Conservation (phyloP, 1,140 invertebrate genomes). For the Trialeurodes vaporariorum region DNA sequence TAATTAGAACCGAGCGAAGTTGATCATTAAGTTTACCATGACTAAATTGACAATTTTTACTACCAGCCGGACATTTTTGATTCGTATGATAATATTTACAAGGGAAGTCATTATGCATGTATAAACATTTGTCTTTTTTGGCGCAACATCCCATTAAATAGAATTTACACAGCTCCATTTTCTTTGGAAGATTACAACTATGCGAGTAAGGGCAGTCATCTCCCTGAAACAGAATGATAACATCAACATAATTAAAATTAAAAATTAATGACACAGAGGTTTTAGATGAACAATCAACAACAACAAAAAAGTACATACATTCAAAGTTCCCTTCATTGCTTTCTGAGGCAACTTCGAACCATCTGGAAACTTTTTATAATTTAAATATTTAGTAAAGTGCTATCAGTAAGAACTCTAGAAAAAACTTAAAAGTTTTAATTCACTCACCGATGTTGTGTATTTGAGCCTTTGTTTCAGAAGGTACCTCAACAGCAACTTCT, state of each 20-base stretch:
- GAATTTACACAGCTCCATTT: constrained; percentile 93
- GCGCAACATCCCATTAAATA: constrained; percentile 91
- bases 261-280: constrained; percentile 3
- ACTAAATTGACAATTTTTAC: constrained; percentile 88
- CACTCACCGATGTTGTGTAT: no score
- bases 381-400: no score
- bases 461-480: no score
- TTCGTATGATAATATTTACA: constrained; percentile 96
- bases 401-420: no score
- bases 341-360: no score
- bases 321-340: no score
- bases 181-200: constrained; percentile 63
- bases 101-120: constrained; percentile 94
- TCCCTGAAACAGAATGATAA: constrained; percentile 39
- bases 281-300: no score
- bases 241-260: constrained; percentile 12
- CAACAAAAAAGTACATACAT: no score
- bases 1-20: constrained; percentile 52
- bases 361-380: no score
- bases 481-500: no score
- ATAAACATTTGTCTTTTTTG: constrained; percentile 89
- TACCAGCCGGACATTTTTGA: constrained; percentile 60
- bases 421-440: no score
- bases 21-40: constrained; percentile 69
- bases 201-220: constrained; percentile 78